phyloP scores from a whole-genome alignment of 2,113 vertebrate genomes.

The Gobius niger region DNA sequence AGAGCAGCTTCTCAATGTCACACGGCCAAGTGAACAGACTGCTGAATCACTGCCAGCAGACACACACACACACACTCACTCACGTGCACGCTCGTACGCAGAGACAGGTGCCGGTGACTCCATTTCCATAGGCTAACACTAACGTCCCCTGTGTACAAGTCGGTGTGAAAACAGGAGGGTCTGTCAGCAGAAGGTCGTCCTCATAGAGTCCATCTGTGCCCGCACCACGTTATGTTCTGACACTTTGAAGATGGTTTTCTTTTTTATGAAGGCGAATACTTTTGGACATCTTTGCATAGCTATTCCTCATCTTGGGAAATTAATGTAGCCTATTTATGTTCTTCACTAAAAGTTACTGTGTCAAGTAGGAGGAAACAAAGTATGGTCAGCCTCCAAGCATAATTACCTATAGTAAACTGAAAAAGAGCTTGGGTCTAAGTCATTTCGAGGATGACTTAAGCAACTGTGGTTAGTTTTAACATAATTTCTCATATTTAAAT shows the following conservation, averaged over 20 bases:
- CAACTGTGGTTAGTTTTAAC: too few relatives aligned
- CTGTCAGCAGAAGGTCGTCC: slow-evolving; percentile 42
- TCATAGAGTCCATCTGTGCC: not conserved
- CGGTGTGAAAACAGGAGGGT: slow-evolving; percentile 21
- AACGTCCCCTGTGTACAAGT: not conserved
- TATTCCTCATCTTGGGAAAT: too few relatives aligned
- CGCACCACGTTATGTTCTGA: slow-evolving; percentile 24
- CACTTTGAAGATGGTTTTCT: not conserved
- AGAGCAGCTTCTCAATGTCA: slow-evolving; percentile 42
- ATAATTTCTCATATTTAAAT: too few relatives aligned
- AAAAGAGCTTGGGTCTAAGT: too few relatives aligned
- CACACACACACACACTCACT: slow-evolving; percentile 23
- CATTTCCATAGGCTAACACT: not conserved
- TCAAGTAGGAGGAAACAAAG: too few relatives aligned
- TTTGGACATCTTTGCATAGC: too few relatives aligned
- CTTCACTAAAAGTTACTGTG: too few relatives aligned
- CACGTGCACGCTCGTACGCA: not conserved
- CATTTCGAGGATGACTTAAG: too few relatives aligned
- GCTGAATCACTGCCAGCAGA: slow-evolving; percentile 59
- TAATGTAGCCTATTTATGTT: too few relatives aligned
- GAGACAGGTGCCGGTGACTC: not conserved
- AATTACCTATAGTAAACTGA: too few relatives aligned
- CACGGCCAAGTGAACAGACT: slow-evolving; percentile 38
- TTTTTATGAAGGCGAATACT: too few relatives aligned
- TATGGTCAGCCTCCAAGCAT: too few relatives aligned